A percentile compares a stretch with the other conserved stretches of the same genome.
These are phyloP conservation scores for Camponotus pennsylvanicus DNA, from an alignment of 1,140 invertebrate genomes.

Conservation along the genomic window DNA sequence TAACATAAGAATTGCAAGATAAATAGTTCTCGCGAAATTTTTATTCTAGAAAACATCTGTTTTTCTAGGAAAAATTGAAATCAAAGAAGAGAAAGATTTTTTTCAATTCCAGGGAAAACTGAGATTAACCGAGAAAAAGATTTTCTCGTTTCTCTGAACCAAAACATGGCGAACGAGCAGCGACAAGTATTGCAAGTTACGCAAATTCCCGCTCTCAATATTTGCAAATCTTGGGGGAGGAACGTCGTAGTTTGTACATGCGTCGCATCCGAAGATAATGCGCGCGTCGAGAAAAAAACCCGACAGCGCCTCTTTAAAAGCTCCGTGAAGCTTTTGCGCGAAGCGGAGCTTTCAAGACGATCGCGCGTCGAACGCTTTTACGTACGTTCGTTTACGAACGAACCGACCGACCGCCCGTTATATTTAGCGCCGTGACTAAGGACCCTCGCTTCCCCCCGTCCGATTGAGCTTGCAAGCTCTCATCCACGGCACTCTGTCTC, in stretches of 20 bases:
- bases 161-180: background rate
- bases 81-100: background rate
- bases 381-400: constrained; percentile 46
- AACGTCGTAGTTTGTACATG: background rate
- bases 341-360: constrained; percentile 66
- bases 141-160: background rate
- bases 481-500: constrained; percentile 54
- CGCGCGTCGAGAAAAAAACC: constrained; percentile 6
- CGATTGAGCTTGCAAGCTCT: constrained; percentile 69
- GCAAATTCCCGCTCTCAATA: constrained; percentile 2
- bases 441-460: constrained; percentile 25
- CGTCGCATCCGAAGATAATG: constrained; percentile 5
- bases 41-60: no score
- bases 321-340: constrained; percentile 48
- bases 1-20: background rate
- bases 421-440: constrained; percentile 76
- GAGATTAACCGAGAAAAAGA: background rate
- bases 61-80: background rate
- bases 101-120: background rate
- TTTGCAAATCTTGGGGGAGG: background rate
- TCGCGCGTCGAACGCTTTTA: constrained; percentile 66
- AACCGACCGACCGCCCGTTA: constrained; percentile 65
- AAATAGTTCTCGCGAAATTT: background rate
- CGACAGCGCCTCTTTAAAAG: constrained; percentile 69
- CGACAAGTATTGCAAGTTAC: background rate